Conservation (phyloP, 2,888 invertebrate species). For the Synergus japonicus region DNA sequence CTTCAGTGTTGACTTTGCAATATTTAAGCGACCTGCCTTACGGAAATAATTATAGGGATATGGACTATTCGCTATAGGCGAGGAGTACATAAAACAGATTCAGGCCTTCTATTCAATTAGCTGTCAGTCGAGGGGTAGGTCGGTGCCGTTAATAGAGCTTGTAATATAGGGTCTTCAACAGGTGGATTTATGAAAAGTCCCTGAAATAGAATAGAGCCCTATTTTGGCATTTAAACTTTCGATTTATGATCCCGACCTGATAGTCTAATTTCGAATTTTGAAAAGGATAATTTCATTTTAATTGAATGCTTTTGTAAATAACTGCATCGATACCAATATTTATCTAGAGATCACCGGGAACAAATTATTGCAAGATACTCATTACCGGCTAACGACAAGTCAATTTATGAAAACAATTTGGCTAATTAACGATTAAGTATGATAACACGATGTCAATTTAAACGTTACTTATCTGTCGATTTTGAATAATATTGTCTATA, state of each 20-base stretch:
- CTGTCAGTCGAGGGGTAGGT: conserved; percentile 14
- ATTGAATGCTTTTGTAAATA: too few species aligned
- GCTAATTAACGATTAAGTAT: background rate
- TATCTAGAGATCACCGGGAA: too few species aligned
- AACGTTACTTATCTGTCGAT: background rate
- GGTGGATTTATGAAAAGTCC: conserved; percentile 39
- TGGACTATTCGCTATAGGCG: conserved; percentile 39
- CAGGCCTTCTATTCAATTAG: conserved; percentile 57
- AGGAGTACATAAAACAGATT: conserved; percentile 55
- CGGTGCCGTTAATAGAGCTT: conserved; percentile 18
- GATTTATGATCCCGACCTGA: conserved; percentile 24
- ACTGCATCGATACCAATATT: too few species aligned
- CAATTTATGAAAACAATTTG: background rate
- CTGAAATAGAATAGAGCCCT: conserved; percentile 19
- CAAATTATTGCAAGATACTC: background rate
- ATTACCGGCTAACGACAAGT: background rate
- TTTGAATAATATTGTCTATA: background rate
- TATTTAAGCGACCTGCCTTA: conserved; percentile 54
- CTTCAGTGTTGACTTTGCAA: conserved; percentile 50
- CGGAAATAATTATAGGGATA: conserved; percentile 55
- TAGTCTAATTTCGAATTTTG: background rate
- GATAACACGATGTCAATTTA: background rate
- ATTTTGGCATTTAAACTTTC: conserved; percentile 28
- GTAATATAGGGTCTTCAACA: conserved; percentile 29
- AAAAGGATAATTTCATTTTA: background rate